Evolutionary conservation across 2,797 vertebrate genomes (phyloP).

Genomic region (Anabacerthia variegaticeps): DNA sequence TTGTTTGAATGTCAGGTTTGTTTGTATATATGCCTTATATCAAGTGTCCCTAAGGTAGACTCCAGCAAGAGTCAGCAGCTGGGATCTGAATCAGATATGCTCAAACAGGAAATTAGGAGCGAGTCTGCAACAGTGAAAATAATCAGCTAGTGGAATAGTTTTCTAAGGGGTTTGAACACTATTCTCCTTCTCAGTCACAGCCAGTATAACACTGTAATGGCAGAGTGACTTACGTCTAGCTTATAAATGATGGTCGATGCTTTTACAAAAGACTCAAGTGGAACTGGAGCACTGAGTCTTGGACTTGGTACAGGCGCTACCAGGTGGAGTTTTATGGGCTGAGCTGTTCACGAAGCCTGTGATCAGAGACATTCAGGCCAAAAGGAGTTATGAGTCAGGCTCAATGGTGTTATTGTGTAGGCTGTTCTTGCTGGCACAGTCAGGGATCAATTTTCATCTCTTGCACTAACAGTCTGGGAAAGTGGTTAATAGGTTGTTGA

Average conservation of each 20-base stretch:
- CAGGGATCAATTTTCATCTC: background rate
- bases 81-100: background rate
- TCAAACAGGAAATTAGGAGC: background rate
- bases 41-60: background rate
- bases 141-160: background rate
- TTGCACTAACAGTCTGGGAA: background rate
- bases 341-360: background rate
- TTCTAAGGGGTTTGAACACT: background rate
- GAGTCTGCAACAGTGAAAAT: background rate
- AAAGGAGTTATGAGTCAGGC: background rate
- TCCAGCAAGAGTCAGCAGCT: background rate
- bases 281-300: background rate
- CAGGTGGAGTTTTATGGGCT: constrained; percentile 1
- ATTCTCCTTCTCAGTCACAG: background rate
- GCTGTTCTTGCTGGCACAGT: background rate
- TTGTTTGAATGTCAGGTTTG: background rate
- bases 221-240: background rate
- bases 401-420: background rate
- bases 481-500: background rate
- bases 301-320: background rate
- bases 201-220: background rate
- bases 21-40: background rate
- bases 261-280: background rate
- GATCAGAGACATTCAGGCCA: background rate
- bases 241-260: background rate